These are phyloP conservation scores for Hirtodrosophila duncani DNA, from an alignment of 2,888 invertebrate species.

Conservation along the genomic window DNA sequence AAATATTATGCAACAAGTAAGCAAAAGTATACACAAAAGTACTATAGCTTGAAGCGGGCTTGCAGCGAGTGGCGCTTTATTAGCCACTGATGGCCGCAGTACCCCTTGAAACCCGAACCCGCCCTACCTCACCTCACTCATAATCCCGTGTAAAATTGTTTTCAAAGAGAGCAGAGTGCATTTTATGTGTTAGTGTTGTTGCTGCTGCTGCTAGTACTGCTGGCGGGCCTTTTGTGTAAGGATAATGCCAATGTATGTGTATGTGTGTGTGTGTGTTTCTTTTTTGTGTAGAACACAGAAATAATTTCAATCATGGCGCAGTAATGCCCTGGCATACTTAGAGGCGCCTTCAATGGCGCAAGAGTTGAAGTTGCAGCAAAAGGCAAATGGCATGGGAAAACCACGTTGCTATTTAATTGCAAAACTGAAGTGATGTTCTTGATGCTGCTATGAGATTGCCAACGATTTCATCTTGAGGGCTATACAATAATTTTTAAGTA, in stretches of 20 bases:
- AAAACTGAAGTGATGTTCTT: constrained; percentile 15
- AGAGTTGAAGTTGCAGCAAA: constrained; percentile 2
- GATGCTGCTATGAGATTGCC: too few species aligned
- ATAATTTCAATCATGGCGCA: constrained; percentile 67
- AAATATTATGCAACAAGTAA: constrained; percentile 70
- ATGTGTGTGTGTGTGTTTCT: constrained; percentile 22
- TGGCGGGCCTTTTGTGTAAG: constrained; percentile 27
- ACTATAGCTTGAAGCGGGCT: constrained; percentile 36
- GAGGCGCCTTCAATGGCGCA: constrained; percentile 21
- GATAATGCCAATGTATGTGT: constrained; percentile 12
- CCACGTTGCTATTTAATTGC: constrained; percentile 29
- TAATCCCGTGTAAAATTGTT: constrained; percentile 65
- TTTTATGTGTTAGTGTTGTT: constrained; percentile 32
- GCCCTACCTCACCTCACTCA: constrained; percentile 16
- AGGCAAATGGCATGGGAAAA: too few species aligned
- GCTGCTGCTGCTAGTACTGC: constrained; percentile 13
- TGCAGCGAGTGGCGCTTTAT: constrained; percentile 54
- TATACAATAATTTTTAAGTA: too few species aligned
- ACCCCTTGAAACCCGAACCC: constrained; percentile 6
- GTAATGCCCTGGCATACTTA: constrained; percentile 43
- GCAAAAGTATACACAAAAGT: constrained; percentile 27
- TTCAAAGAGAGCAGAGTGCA: constrained; percentile 52
- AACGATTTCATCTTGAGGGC: too few species aligned
- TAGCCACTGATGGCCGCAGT: constrained; percentile 56
- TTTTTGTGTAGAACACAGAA: constrained; percentile 49